These are phyloP conservation scores for Turritopsis rubra DNA, from an alignment of 30 jellyfish, hydroid and myxozoan species.

Conservation along the genomic window DNA sequence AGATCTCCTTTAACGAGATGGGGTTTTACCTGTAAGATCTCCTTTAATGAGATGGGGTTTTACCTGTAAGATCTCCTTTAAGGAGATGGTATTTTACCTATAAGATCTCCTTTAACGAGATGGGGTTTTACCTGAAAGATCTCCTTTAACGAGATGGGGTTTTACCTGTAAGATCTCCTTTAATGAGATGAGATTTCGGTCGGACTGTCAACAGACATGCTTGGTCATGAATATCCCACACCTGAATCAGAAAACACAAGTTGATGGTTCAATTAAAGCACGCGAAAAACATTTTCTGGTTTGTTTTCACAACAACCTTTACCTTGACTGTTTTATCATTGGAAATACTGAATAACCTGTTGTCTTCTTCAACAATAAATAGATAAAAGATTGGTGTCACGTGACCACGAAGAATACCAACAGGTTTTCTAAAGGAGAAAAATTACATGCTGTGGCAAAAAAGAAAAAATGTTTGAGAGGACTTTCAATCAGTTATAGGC, in stretches of 20 bases:
- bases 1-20: not conserved
- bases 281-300: no score
- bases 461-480: no score
- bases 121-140: not conserved
- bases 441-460: not conserved
- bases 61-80: slow-evolving; percentile 82
- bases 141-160: not conserved
- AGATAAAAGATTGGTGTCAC: slow-evolving; percentile 78
- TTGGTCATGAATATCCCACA: slow-evolving; percentile 91
- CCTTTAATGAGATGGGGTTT: slow-evolving; percentile 82
- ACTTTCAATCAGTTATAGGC: no score
- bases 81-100: slow-evolving; percentile 74
- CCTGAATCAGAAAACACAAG: slow-evolving; percentile 30
- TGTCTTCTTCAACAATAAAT: slow-evolving; percentile 75
- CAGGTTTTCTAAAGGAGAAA: slow-evolving; percentile 60
- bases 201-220: slow-evolving; percentile 81
- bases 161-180: slow-evolving; percentile 87
- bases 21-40: slow-evolving; percentile 69
- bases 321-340: slow-evolving; percentile 89
- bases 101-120: not conserved
- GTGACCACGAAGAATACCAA: slow-evolving; percentile 95
- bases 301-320: no score
- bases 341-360: slow-evolving; percentile 80
- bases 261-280: not conserved
- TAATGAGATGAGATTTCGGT: slow-evolving; percentile 79